These are phyloP conservation scores for Polypterus bichir DNA, from an alignment of 2,113 vertebrate genomes.

Conservation along the genomic window DNA sequence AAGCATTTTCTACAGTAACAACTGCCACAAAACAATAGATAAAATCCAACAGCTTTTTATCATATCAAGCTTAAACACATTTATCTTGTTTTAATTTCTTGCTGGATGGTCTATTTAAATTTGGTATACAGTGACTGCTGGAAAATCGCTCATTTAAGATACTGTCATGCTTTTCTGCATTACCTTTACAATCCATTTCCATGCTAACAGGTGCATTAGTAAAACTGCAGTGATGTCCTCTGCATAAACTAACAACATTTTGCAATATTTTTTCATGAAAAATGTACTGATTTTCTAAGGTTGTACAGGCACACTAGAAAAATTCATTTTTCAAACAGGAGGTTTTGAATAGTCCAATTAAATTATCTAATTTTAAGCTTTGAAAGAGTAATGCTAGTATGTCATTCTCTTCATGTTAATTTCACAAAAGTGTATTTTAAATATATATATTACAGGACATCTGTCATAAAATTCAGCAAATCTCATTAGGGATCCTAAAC, in stretches of 20 bases:
- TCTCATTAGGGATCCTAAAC: no score
- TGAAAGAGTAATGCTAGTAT: no score
- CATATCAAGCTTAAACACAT: not conserved
- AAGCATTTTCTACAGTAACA: no score
- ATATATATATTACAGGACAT: no score
- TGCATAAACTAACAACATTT: not conserved
- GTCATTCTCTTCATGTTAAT: no score
- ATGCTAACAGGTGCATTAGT: not conserved
- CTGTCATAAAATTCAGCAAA: no score
- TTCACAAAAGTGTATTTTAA: no score
- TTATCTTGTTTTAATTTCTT: not conserved
- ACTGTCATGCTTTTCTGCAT: not conserved
- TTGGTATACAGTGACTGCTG: not conserved
- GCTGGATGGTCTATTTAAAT: not conserved
- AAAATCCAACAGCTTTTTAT: not conserved
- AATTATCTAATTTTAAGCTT: no score
- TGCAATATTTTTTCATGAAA: not conserved
- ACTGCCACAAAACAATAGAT: no score
- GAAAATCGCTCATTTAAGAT: not conserved
- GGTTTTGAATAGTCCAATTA: not conserved
- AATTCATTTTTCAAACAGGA: not conserved
- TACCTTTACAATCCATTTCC: not conserved
- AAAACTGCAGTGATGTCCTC: not conserved
- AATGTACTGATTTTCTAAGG: not conserved
- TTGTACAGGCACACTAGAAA: not conserved